These are phyloP conservation scores for Zygothrica quintamaculata DNA, from an alignment of 2,888 invertebrate genomes.

Conservation along the genomic window DNA sequence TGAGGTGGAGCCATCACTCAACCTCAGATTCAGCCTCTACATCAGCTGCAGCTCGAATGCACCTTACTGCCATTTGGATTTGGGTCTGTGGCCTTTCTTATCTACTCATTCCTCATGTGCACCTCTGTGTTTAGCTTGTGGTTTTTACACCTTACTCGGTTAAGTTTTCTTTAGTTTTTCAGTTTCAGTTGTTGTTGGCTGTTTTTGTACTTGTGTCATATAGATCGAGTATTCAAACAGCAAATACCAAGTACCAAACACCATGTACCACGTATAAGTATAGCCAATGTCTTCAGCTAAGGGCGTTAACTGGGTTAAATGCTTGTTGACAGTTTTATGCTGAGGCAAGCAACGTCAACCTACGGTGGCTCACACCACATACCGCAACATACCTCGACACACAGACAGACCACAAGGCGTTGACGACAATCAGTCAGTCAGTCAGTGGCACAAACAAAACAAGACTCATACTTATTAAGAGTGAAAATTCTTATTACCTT, in stretches of 20 bases:
- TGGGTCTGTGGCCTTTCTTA: slow-evolving; percentile 56
- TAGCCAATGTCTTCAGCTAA: slow-evolving; percentile 49
- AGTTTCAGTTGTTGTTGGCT: slow-evolving; percentile 4
- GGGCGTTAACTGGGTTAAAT: slow-evolving; percentile 79
- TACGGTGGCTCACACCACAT: slow-evolving; percentile 17
- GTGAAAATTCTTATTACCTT: slow-evolving; percentile 66
- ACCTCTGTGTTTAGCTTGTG: slow-evolving; percentile 31
- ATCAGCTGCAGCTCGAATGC: slow-evolving; percentile 36
- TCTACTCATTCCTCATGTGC: slow-evolving; percentile 40
- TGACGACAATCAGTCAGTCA: slow-evolving; percentile 63
- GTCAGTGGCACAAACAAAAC: slow-evolving; percentile 75
- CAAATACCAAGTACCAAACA: no score
- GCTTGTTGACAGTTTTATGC: slow-evolving; percentile 76
- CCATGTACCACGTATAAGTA: slow-evolving; percentile 14
- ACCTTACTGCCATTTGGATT: slow-evolving; percentile 47
- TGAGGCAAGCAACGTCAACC: slow-evolving; percentile 39
- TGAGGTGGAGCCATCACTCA: slow-evolving; percentile 69
- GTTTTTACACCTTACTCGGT: slow-evolving; percentile 54
- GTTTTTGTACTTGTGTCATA: slow-evolving; percentile 50
- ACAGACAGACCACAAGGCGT: slow-evolving; percentile 39
- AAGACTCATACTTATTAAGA: slow-evolving; percentile 77
- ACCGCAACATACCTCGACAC: no score
- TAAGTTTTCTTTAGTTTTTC: slow-evolving; percentile 13
- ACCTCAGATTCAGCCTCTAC: no score
- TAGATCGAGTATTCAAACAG: slow-evolving; percentile 44